A percentile compares a stretch with the other conserved stretches of the same genome.
Evolutionary conservation across 92 coral and sea anemone genomes (phyloP).

Genomic region (Ricordea florida): DNA sequence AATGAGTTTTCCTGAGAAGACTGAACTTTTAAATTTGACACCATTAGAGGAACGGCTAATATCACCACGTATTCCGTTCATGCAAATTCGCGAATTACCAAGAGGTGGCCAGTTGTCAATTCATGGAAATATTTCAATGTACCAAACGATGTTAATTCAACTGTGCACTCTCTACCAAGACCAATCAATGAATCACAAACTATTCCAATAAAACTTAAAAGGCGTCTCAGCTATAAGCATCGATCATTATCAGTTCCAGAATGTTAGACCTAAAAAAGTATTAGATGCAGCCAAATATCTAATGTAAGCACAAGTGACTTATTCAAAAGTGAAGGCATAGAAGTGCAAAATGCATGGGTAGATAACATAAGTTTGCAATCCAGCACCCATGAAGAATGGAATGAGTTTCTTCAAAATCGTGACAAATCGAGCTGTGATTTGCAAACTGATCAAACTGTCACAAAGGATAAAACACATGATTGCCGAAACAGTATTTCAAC

Average conservation of each 20-base stretch:
- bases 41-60: constrained; percentile 55
- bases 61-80: too few species aligned
- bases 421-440: background rate
- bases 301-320: constrained; percentile 39
- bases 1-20: too few species aligned
- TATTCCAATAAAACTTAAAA: constrained; percentile 53
- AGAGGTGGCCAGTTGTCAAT: constrained; percentile 58
- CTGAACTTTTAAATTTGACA: constrained; percentile 37
- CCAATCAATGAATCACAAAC: constrained; percentile 45
- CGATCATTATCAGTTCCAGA: constrained; percentile 56
- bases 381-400: constrained; percentile 6
- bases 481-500: too few species aligned
- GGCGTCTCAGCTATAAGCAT: constrained; percentile 42
- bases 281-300: constrained; percentile 61
- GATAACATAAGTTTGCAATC: background rate
- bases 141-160: constrained; percentile 58
- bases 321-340: constrained; percentile 48
- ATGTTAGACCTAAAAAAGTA: constrained; percentile 59
- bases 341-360: constrained; percentile 11
- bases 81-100: too few species aligned
- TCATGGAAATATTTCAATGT: constrained; percentile 58
- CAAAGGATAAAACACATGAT: too few species aligned
- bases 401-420: background rate
- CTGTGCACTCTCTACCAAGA: constrained; percentile 49
- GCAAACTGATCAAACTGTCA: background rate